Evolutionary conservation across 2,797 vertebrate species (phyloP).

Genomic region (Characodon lateralis): DNA sequence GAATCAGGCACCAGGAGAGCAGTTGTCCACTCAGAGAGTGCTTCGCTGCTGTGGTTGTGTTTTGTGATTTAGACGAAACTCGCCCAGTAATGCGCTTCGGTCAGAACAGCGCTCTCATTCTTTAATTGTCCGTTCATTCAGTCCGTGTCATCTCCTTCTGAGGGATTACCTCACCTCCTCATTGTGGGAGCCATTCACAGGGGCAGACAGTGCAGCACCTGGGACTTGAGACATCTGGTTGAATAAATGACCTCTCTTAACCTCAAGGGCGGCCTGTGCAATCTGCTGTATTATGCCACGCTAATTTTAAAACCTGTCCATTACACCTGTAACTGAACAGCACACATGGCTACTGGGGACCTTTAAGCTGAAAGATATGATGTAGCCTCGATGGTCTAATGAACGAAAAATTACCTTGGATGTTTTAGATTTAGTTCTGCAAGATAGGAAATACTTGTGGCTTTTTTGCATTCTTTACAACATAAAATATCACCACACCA

Average conservation of each 20-base stretch:
- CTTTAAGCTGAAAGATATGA: not conserved
- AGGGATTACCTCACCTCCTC: slow-evolving; percentile 8
- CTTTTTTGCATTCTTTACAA: not conserved
- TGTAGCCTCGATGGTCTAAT: slow-evolving; percentile 5
- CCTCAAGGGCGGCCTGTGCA: slow-evolving; percentile 7
- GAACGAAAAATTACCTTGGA: not conserved
- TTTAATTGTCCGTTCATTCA: slow-evolving; percentile 21
- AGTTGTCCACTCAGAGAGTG: not conserved
- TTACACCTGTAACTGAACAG: not conserved
- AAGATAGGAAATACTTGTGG: not conserved
- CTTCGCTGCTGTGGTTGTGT: not conserved
- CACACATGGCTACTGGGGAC: not conserved
- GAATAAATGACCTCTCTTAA: slow-evolving; percentile 15
- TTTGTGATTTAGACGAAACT: not conserved
- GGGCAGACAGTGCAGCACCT: slow-evolving; percentile 5
- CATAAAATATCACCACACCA: not conserved
- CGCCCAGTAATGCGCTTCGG: not conserved
- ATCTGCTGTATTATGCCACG: slow-evolving; percentile 13
- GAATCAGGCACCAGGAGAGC: not conserved
- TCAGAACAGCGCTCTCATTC: slow-evolving; percentile 14
- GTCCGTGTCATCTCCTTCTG: not conserved
- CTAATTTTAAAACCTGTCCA: slow-evolving; percentile 13
- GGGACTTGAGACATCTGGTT: slow-evolving; percentile 32
- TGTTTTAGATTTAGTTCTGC: not conserved
- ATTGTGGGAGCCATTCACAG: not conserved